These are phyloP conservation scores for Microctonus brassicae DNA, from an alignment of 2,888 invertebrate species.

Conservation along the genomic window DNA sequence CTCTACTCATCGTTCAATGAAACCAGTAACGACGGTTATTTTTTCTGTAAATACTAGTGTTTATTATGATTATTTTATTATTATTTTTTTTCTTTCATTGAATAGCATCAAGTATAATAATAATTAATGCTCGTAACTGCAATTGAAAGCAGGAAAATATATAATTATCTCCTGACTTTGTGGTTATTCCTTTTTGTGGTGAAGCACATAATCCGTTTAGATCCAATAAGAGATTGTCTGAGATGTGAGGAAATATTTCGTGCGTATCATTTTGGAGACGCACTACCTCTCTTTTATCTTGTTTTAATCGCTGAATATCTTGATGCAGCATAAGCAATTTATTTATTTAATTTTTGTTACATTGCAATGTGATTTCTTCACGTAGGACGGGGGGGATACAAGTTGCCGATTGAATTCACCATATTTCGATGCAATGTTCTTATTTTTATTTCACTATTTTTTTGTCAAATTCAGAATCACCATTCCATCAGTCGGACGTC, in stretches of 20 bases:
- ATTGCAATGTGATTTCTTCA: conserved; percentile 37
- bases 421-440: neutral
- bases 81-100: conserved; percentile 43
- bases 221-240: conserved; percentile 31
- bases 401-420: neutral
- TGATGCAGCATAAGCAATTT: conserved; percentile 51
- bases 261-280: conserved; percentile 26
- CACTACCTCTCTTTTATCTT: neutral
- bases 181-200: conserved; percentile 21
- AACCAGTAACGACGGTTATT: conserved; percentile 53
- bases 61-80: conserved; percentile 52
- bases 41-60: conserved; percentile 57
- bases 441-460: neutral
- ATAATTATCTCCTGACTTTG: conserved; percentile 55
- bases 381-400: neutral
- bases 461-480: neutral
- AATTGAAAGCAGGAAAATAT: conserved; percentile 63
- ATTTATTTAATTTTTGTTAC: conserved; percentile 41
- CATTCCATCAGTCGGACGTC: neutral
- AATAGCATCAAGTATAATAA: conserved; percentile 42
- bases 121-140: conserved; percentile 56
- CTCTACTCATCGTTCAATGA: conserved; percentile 37
- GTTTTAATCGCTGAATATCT: conserved; percentile 42
- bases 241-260: conserved; percentile 31
- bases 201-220: conserved; percentile 33